These are phyloP conservation scores for Epinephelus moara DNA, from an alignment of 2,113 vertebrate species.

Conservation along the genomic window DNA sequence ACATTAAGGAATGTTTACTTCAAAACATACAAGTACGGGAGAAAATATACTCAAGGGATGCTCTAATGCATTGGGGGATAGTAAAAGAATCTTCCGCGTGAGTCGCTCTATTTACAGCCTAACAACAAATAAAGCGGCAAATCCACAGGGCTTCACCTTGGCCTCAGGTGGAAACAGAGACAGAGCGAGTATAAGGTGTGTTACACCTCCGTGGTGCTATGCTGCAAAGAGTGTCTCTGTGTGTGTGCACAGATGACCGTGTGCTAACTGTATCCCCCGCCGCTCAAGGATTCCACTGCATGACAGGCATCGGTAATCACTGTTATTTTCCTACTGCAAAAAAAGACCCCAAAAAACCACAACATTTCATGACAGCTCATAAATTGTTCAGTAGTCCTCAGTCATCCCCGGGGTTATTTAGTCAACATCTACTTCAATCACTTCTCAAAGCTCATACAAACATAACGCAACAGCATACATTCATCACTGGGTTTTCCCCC, in stretches of 20 bases:
- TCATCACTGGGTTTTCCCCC: slow-evolving; percentile 39
- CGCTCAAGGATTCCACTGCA: slow-evolving; percentile 27
- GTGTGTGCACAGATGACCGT: slow-evolving; percentile 3
- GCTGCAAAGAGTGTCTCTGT: slow-evolving; percentile 4
- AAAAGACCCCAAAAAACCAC: background rate
- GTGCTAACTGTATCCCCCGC: slow-evolving; percentile 4
- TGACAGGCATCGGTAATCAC: slow-evolving; percentile 54
- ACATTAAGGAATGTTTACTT: slow-evolving; percentile 55
- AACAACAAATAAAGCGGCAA: slow-evolving; percentile 41
- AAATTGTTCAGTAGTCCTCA: slow-evolving; percentile 62
- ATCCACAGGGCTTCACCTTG: slow-evolving; percentile 44
- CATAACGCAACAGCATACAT: slow-evolving; percentile 44
- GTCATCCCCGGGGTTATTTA: slow-evolving; percentile 61
- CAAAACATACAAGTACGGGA: slow-evolving; percentile 37
- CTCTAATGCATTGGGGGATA: slow-evolving; percentile 4
- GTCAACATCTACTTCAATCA: slow-evolving; percentile 63
- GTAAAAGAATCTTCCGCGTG: slow-evolving; percentile 37
- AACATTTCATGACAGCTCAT: slow-evolving; percentile 64
- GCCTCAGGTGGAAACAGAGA: slow-evolving; percentile 36
- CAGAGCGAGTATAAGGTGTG: background rate
- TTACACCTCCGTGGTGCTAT: background rate
- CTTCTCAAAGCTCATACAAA: slow-evolving; percentile 46
- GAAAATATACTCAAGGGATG: slow-evolving; percentile 16
- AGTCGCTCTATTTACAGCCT: slow-evolving; percentile 26
- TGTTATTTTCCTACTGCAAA: slow-evolving; percentile 58